Evolutionary conservation across 2,113 vertebrate species (phyloP), one percentile per base, ranked within the genome.

Genomic region (Chaetodon auriga): DNA sequence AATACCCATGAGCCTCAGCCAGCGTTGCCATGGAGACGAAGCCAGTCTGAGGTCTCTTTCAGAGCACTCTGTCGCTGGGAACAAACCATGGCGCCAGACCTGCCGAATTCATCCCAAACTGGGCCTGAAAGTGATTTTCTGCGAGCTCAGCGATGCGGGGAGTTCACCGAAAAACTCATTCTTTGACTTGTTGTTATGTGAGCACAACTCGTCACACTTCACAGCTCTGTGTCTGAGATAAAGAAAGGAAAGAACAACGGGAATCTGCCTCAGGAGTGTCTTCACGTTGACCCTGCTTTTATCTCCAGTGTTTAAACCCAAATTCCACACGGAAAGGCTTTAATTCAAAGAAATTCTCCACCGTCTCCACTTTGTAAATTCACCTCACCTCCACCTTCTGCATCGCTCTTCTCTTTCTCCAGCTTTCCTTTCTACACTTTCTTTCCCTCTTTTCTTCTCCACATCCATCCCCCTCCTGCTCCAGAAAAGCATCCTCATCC

Each of bases 391-490:
- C 43, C 35, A 15, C 0, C 8, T 35, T 6, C 49, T 8, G 45
- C 14, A 63, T n/a, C 54, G 14, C 41, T 51, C 48, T 25, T 18
- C 66, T 68, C n/a, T 25, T n/a, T 23, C 46, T 36, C 65, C 65
- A 35, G 16, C 36, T 25, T 46, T 46, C 6, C 57, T 49, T 51
- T 51, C 30, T 12, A 7, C 71, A 21, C 18, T 15, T 18, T 43
- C 68, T 38, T 13, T 23, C 36, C 12, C 1, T n/a, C 51, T 19
- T 30, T 43, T 46, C 12, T 23, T 46, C 62, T 58, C 68, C 16
- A 11, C 35, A 41, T 70, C 69, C 49, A 72, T 68, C 61, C 55
- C 43, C 36, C 9, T 19, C 36, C 38, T 70, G n/a, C 49, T 51
- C 4, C 4, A 6, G 23, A 68, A 64, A 78, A 69, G 30, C 36